These are phyloP conservation scores for Diadophis punctatus DNA, from an alignment of 2,113 vertebrate species.

Conservation along the genomic window DNA sequence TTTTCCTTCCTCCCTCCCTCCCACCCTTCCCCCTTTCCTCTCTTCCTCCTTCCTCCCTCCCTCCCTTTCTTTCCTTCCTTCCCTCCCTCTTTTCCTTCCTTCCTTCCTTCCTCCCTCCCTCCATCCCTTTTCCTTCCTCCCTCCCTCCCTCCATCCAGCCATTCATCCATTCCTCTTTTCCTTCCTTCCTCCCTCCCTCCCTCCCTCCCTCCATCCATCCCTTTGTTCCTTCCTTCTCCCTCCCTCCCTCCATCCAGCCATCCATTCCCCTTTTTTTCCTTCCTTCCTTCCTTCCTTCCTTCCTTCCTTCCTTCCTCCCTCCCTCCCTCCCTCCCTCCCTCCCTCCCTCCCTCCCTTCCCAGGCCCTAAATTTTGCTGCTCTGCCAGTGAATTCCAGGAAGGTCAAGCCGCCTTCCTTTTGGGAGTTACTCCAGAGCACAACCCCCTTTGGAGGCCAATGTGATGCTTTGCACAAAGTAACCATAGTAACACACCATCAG, in stretches of 20 bases:
- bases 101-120: fast-evolving
- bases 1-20: background rate
- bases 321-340: fast-evolving
- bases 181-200: background rate
- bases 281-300: background rate
- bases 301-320: fast-evolving
- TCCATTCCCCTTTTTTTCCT: background rate
- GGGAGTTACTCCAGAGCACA: constrained; percentile 50
- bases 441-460: constrained; percentile 53
- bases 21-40: too few relatives aligned
- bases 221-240: too few relatives aligned
- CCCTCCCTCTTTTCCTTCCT: fast-evolving
- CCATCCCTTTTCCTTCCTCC: too few relatives aligned
- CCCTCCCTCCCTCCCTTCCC: background rate
- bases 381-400: constrained; percentile 58
- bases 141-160: fast-evolving
- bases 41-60: fast-evolving
- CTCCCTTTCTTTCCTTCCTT: too few relatives aligned
- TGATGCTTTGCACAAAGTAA: constrained; percentile 57
- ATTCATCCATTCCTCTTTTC: background rate
- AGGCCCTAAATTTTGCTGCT: constrained; percentile 42
- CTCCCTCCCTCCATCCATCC: too few relatives aligned
- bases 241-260: too few relatives aligned
- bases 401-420: constrained; percentile 44
- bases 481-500: constrained; percentile 67